Evolutionary conservation across 2,888 invertebrate genomes (phyloP).

Genomic region (Drosophila austrosaltans): DNA sequence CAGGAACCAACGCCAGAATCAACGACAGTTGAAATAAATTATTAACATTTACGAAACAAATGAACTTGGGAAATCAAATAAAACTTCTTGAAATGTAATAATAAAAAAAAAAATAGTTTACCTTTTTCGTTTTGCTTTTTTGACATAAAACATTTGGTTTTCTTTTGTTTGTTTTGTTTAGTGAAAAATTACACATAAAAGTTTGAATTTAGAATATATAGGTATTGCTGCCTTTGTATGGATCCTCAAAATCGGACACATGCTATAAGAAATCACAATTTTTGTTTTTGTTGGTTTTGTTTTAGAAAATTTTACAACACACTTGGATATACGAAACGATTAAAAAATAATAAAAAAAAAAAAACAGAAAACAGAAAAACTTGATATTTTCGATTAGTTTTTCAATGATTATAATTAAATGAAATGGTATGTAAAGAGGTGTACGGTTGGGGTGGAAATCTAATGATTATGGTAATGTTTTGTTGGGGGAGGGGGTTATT

Average conservation of each 20-base stretch:
- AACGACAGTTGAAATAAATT: slow-evolving; percentile 68
- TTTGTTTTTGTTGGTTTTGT: slow-evolving; percentile 37
- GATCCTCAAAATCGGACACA: slow-evolving; percentile 88
- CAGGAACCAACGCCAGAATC: slow-evolving; percentile 36
- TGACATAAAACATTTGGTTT: slow-evolving; percentile 70
- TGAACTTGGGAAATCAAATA: slow-evolving; percentile 24
- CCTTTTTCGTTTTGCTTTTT: slow-evolving; percentile 58
- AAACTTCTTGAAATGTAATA: slow-evolving; percentile 34
- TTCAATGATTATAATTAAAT: not conserved
- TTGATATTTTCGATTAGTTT: not conserved
- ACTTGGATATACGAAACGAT: slow-evolving; percentile 34
- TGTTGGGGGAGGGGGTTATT: not conserved
- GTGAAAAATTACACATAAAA: slow-evolving; percentile 61
- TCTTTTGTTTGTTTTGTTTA: slow-evolving; percentile 39
- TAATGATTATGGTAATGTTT: not conserved
- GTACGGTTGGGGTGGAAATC: not conserved
- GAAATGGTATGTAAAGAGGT: not conserved
- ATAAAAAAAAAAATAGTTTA: slow-evolving; percentile 52
- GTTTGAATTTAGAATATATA: slow-evolving; percentile 89
- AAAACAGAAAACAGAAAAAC: not conserved
- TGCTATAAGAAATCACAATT: slow-evolving; percentile 85
- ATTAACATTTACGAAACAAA: slow-evolving; percentile 53
- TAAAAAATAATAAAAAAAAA: not conserved
- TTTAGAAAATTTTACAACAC: slow-evolving; percentile 53
- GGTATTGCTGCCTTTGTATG: slow-evolving; percentile 90